Evolutionary conservation across 1,140 invertebrate genomes (phyloP), one percentile per base, ranked within the genome.

Genomic region (Hyles euphorbiae): DNA sequence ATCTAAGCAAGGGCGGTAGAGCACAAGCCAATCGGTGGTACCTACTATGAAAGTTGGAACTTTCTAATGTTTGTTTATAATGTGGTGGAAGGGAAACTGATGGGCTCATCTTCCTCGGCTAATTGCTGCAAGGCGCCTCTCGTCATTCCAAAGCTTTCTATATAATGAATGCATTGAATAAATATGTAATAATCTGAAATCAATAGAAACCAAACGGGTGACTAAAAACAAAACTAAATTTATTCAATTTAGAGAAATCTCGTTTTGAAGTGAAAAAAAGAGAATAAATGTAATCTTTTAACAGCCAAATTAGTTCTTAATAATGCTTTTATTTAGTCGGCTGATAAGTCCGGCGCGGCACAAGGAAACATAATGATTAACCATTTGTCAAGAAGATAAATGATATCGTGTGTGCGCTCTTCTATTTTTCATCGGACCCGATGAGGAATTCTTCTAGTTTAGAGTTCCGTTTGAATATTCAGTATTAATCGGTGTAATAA

Each of bases 1-100:
- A 70, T 73, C 58, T 72, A 11, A 32, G 33, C 33, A 72, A 74
- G 70, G 74, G 64, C 70, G 65, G 70, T 74, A 78, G 74, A 72
- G 70, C 71, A 71, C 70, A 72, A 70, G 53, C 51, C 34, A 53
- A 6, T 45, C 46, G 33, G 3, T 12, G 40, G 61, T 45, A 34
- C 22, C 22, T 22, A 22, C 53, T 46, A 52, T 48, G 58, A 69
- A 63, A 70, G 62, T 70, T 65, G 49, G 58, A 61, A 72, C 68
- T 72, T 72, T 67, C 70, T 66, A 68, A 68, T 64, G 52, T 64
- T 67, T 58, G 72, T 67, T 70, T 70, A 74, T 70, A 70, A 50
- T 58, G 34, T 57, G 57, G 44, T 55, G 11, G 32, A 44, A 56
- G 60, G 63, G 61, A 68, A 56, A 67, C 10, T 52, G 58, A 62